phyloP scores from a whole-genome alignment of 2,113 vertebrate genomes.

The Chamaetylas fuelleborni region DNA sequence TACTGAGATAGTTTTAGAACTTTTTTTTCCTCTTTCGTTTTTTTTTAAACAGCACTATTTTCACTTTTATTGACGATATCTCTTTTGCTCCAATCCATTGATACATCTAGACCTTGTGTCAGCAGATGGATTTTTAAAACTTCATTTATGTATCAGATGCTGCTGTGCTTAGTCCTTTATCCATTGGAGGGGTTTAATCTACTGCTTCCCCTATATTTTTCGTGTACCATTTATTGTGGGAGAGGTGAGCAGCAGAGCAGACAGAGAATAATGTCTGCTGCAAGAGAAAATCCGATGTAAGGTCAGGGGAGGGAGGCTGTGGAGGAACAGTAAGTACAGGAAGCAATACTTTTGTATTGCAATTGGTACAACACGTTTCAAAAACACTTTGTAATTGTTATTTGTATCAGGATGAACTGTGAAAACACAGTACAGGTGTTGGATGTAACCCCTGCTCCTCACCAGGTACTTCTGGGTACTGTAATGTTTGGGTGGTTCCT shows the following conservation, averaged over 20 bases:
- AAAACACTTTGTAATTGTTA: neutral
- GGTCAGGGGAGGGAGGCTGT: neutral
- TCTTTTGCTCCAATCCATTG: neutral
- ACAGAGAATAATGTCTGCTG: neutral
- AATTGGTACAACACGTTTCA: neutral
- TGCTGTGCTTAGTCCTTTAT: neutral
- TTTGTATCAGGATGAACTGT: neutral
- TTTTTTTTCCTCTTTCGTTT: neutral
- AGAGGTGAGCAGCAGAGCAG: neutral
- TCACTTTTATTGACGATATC: neutral
- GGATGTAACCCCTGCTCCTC: neutral
- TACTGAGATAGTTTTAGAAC: neutral
- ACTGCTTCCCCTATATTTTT: neutral
- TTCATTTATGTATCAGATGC: neutral
- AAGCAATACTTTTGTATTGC: neutral
- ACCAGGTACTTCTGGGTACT: neutral
- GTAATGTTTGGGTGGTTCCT: neutral
- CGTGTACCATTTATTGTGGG: neutral
- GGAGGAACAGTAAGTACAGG: neutral
- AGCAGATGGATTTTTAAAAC: neutral
- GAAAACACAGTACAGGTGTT: neutral
- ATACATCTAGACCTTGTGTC: neutral
- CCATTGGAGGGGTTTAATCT: neutral
- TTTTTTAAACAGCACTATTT: neutral
- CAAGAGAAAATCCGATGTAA: neutral